Evolutionary conservation across 2,797 vertebrate genomes (phyloP), one percentile per base, ranked within the genome.

Genomic region (Catharus ustulatus): DNA sequence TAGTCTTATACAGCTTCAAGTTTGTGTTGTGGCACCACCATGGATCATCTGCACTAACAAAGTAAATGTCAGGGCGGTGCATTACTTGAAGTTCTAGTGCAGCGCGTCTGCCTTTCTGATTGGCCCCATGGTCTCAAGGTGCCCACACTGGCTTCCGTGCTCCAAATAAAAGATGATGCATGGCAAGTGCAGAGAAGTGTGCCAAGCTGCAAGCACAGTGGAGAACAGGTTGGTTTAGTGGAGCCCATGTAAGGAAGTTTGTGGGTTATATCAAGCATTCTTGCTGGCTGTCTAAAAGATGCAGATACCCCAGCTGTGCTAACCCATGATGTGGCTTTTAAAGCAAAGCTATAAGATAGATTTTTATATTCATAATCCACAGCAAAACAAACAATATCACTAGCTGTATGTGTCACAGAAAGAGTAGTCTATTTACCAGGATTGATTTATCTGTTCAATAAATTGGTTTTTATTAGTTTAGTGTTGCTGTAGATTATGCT

Each of bases 101-200:
- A 23, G 49, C 0, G 0, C 38, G 21, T 34, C 68, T 61, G 46
- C 67, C 27, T 42, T 42, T 13, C 40, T 13, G 6, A 38, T 22
- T 19, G 9, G 8, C 54, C n/a, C 49, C 0, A 0, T 38, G 32
- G 15, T 76, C 51, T 68, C 40, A 40, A 4, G 2, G 5, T 52
- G 46, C 58, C 32, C 5, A 3, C 4, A 3, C 13, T 10, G 30
- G 23, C 34, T 89, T 87, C 29, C 9, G 4, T 6, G 9, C 15
- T 68, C 1, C 5, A 52, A 11, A 30, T 38, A 43, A 54, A 52
- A 58, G 49, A 30, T 49, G 9, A 0, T n/a, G 21, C 4, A 0
- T 64, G 46, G 29, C 42, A 46, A 45, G 19, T 18, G 26, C 14
- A 23, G 76, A 82, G n/a, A 51, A 16, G 27, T 21, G 13, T 32